Base-by-base conservation (phyloP, 2,888 invertebrate genomes). In the Drosophila parthenogenetica region DNA sequence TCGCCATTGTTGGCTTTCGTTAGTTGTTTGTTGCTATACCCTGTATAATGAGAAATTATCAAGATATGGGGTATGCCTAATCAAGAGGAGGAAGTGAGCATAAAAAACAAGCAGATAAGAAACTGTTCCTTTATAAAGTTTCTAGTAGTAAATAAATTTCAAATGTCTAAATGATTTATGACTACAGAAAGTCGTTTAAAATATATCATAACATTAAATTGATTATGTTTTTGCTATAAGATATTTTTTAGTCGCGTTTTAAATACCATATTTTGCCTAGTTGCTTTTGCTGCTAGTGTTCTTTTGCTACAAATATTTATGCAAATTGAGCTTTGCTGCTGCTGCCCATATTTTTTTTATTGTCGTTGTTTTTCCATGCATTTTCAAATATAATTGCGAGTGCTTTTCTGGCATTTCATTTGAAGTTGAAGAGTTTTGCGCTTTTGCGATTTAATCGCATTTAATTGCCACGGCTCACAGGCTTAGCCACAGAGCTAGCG, bases 381-480 rank as follows among this genome's bases (percentile, higher is more conserved):
- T 71, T 83, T 83, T 83, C 83, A 77, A 86, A 83, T 86, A 86
- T 83, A 83, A 83, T 83, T 83, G 86, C 86, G 69, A 77, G 69
- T 65, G 77, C 77, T 79, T 79, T 77, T 77, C 68, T 76, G 82
- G 84, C 77, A 85, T 85, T 82, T 80, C 83, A 80, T 80, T 81
- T 74, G 75, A 75, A 74, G 75, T 81, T 77, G 77, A 77, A 83
- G 84, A 79, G 84, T 77, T 83, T 83, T 83, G 81, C 87, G 77
- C 82, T 73, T 62, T 62, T 74, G 77, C 83, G 83, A 83, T 84
- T 81, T 83, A 83, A 83, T 83, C 87, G 84, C 87, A 79, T 73
- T 83, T 83, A 83, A 83, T 83, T 83, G 84, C 77, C 77, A 76
- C 77, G 69, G 55, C 77, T 77, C 69, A 58, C 73, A 40, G 62